Evolutionary conservation across 1,140 invertebrate species (phyloP), one percentile per base, ranked within the genome.

Genomic region (Drosophila pseudoobscura): DNA sequence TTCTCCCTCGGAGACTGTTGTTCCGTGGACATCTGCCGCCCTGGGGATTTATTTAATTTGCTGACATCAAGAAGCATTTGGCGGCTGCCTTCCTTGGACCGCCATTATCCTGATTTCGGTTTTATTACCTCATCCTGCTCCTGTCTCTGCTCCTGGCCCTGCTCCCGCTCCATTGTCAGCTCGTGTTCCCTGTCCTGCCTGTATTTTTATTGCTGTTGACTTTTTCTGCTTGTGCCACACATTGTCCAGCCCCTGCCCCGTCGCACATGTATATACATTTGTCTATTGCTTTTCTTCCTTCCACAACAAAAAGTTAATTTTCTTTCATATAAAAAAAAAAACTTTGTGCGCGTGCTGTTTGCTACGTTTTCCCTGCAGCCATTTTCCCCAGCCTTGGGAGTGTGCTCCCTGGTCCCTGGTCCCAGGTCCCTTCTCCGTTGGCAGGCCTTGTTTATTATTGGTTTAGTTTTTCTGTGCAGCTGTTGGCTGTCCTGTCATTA

Each of bases 31-130:
- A 77, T 77, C 75, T 77, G 75, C 75, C 58, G 75, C 75, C 65
- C 74, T 35, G 53, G 75, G 75, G 75, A 76, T 77, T 77, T 77
- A 76, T 76, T 76, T 76, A 77, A 77, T 77, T 77, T 77, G 75
- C 73, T 76, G 74, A 76, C 65, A 76, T 71, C 58, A 61, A 63
- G 63, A 50, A 39, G 52, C 41, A 62, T 73, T 72, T 53, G 47
- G 54, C 49, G 44, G 41, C 58, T 57, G 54, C 57, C 56, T 47
- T 47, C 57, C 56, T 20, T 43, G 59, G 26, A 31, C 60, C 54
- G 72, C 60, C 58, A 77, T 77, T 77, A 77, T 77, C 73, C 75
- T 77, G 75, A 77, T 77, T 77, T 77, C 22, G 64, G 56, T 77
- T 77, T 77, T 77, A 77, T 77, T 77, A 50, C 75, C 65, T 70